Evolutionary conservation across 2,113 vertebrate species (phyloP).

Genomic region (Pedionomus torquatus): DNA sequence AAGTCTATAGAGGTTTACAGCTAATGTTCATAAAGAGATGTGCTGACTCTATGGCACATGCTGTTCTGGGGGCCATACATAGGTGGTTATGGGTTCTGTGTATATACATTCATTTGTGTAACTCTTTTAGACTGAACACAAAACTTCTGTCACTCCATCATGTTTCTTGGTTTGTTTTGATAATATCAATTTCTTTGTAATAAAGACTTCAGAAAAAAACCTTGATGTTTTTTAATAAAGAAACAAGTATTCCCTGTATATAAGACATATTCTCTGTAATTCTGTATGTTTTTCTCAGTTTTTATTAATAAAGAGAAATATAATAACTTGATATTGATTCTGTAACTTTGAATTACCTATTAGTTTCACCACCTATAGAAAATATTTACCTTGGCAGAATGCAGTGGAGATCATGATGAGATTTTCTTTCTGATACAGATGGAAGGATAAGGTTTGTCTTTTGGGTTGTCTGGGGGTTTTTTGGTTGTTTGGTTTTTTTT

Average conservation of each 20-base stretch:
- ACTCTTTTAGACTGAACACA: neutral
- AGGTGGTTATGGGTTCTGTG: neutral
- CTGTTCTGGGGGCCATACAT: neutral
- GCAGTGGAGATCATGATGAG: neutral
- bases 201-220: neutral
- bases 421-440: neutral
- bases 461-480: neutral
- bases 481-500: neutral
- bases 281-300: neutral
- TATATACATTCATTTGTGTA: neutral
- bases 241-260: neutral
- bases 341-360: neutral
- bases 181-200: neutral
- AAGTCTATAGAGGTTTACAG: neutral
- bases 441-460: accelerated
- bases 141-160: neutral
- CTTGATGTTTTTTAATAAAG: neutral
- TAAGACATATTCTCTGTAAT: neutral
- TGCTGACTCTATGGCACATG: neutral
- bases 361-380: neutral
- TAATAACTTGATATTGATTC: neutral
- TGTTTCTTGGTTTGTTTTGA: neutral
- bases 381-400: neutral
- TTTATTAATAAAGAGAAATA: neutral
- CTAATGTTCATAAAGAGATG: neutral